Evolutionary conservation across 2,888 invertebrate species (phyloP).

Genomic region (Beris morrisii): DNA sequence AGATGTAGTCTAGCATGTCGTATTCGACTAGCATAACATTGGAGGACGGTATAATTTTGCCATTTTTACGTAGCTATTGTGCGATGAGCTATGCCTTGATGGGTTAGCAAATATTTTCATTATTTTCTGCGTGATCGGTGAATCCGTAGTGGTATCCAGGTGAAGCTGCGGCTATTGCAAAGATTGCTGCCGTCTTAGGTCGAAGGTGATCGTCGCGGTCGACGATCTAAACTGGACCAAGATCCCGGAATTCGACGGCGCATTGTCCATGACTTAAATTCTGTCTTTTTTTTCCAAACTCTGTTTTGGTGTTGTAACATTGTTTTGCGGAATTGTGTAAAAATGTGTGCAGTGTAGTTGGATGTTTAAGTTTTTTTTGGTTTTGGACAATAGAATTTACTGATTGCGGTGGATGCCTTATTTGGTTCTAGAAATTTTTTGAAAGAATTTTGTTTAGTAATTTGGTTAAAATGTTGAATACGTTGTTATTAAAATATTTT

Average conservation of each 20-base stretch:
- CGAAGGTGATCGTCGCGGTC: slow-evolving; percentile 24
- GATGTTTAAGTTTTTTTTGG: neutral
- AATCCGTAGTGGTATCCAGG: neutral
- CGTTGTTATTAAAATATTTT: no score
- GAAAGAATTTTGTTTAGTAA: no score
- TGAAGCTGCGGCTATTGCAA: no score
- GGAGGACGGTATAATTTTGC: slow-evolving; percentile 18
- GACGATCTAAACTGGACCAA: slow-evolving; percentile 24
- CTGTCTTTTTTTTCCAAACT: slow-evolving; percentile 4
- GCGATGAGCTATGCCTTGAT: slow-evolving; percentile 16
- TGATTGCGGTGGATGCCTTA: neutral
- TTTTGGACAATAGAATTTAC: slow-evolving; percentile 3
- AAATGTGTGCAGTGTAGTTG: neutral
- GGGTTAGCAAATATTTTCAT: slow-evolving; percentile 30
- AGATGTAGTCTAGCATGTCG: no score
- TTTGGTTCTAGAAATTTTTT: no score
- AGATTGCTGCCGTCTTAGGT: slow-evolving; percentile 5
- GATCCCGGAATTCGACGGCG: slow-evolving; percentile 21
- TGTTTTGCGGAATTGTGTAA: slow-evolving; percentile 15
- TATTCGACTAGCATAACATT: no score
- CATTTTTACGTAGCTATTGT: slow-evolving; percentile 7
- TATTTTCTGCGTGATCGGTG: slow-evolving; percentile 31
- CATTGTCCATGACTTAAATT: slow-evolving; percentile 25
- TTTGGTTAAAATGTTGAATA: no score
- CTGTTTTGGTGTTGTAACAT: slow-evolving; percentile 11